phyloP scores from a whole-genome alignment of 2,113 vertebrate genomes.

The Melanerpes aurifrons region DNA sequence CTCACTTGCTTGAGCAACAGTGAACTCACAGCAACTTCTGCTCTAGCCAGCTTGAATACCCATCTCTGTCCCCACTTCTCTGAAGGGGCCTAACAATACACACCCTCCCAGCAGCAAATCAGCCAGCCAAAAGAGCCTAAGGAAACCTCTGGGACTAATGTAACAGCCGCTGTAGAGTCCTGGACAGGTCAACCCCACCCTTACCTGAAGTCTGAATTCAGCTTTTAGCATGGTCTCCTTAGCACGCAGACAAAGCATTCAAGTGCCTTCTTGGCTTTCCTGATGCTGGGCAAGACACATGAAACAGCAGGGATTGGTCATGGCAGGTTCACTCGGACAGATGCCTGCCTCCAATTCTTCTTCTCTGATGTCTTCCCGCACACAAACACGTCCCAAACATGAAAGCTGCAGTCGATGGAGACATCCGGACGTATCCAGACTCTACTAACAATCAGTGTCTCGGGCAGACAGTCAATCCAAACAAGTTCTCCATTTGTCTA shows the following conservation, averaged over 20 bases:
- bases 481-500: constrained; percentile 71
- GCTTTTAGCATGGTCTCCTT: background rate
- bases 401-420: constrained; percentile 64
- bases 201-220: background rate
- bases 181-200: background rate
- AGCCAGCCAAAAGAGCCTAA: background rate
- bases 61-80: background rate
- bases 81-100: background rate
- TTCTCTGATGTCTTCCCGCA: constrained; percentile 55
- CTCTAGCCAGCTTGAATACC: background rate
- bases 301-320: background rate
- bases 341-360: constrained; percentile 46
- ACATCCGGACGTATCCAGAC: constrained; percentile 67
- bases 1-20: background rate
- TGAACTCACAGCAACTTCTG: background rate
- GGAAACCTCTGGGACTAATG: background rate
- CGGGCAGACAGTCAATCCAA: constrained; percentile 74
- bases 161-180: background rate
- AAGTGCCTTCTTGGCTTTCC: constrained; percentile 4
- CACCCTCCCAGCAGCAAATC: background rate
- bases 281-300: background rate
- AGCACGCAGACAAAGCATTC: background rate
- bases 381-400: constrained; percentile 60
- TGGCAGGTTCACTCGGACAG: background rate
- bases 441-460: constrained; percentile 73